phyloP scores from a whole-genome alignment of 2,888 invertebrate species.

The Drosophila testacea region DNA sequence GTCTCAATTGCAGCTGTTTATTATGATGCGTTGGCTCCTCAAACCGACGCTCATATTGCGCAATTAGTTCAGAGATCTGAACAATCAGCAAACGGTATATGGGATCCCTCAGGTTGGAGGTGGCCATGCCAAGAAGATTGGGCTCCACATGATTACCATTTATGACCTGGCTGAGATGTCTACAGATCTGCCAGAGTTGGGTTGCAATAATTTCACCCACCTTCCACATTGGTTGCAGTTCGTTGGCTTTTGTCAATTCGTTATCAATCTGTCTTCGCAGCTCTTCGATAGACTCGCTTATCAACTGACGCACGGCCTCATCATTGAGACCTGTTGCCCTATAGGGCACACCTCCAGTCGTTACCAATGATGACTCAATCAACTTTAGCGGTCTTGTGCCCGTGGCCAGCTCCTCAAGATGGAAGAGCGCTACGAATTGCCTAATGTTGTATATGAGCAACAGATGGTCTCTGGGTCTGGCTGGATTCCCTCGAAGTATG shows the following conservation, averaged over 20 bases:
- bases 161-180: slow-evolving; percentile 40
- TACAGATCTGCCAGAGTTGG: slow-evolving; percentile 48
- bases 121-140: slow-evolving; percentile 52
- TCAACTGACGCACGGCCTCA: slow-evolving; percentile 22
- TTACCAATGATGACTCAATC: slow-evolving; percentile 45
- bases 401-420: slow-evolving; percentile 53
- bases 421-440: slow-evolving; percentile 56
- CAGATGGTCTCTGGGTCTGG: background rate
- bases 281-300: slow-evolving; percentile 38
- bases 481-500: slow-evolving; percentile 1
- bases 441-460: slow-evolving; percentile 48
- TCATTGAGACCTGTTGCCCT: slow-evolving; percentile 14
- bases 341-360: slow-evolving; percentile 54
- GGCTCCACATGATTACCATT: slow-evolving; percentile 86
- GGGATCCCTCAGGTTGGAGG: slow-evolving; percentile 87
- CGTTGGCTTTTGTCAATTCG: slow-evolving; percentile 10
- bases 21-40: slow-evolving; percentile 63
- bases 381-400: slow-evolving; percentile 18
- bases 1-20: slow-evolving; percentile 86
- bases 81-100: slow-evolving; percentile 88
- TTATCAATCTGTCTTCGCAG: slow-evolving; percentile 51
- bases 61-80: slow-evolving; percentile 87
- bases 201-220: slow-evolving; percentile 37
- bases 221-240: slow-evolving; percentile 9
- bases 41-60: slow-evolving; percentile 85